Conservation (phyloP, 2,113 vertebrate species). For the Furnarius figulus region DNA sequence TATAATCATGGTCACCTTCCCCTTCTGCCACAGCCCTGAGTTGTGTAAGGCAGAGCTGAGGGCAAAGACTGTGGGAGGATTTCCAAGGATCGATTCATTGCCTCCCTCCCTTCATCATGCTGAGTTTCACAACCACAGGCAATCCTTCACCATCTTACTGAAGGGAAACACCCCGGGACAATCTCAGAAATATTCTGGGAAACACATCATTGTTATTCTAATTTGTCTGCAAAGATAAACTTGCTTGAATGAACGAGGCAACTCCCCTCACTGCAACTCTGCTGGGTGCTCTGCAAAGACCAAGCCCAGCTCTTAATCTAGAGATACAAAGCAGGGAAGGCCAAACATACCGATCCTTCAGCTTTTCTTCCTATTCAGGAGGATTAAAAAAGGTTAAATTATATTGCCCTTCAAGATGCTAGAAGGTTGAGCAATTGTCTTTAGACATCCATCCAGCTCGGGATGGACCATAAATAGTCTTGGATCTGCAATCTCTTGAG, state of each 20-base stretch:
- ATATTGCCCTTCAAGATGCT: not conserved
- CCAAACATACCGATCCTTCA: not conserved
- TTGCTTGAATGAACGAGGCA: not conserved
- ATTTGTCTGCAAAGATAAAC: not conserved
- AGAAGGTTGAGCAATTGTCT: not conserved
- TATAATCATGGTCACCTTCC: not conserved
- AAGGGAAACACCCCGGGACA: not conserved
- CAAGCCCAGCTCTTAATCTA: not conserved
- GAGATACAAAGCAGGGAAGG: not conserved
- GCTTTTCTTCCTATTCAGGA: not conserved
- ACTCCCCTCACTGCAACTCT: not conserved
- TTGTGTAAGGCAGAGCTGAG: not conserved
- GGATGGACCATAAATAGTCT: not conserved
- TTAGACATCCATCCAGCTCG: not conserved
- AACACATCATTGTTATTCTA: not conserved
- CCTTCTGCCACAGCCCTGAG: not conserved
- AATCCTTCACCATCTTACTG: not conserved
- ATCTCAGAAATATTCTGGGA: not conserved
- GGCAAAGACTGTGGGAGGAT: not conserved
- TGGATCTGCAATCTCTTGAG: not conserved
- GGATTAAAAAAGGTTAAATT: not conserved
- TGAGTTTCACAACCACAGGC: not conserved
- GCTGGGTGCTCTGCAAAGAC: not conserved
- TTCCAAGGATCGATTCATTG: fast-evolving
- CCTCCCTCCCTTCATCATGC: not conserved